Evolutionary conservation across 2,797 vertebrate genomes (phyloP).

Genomic region (Halcyon chelicuti): DNA sequence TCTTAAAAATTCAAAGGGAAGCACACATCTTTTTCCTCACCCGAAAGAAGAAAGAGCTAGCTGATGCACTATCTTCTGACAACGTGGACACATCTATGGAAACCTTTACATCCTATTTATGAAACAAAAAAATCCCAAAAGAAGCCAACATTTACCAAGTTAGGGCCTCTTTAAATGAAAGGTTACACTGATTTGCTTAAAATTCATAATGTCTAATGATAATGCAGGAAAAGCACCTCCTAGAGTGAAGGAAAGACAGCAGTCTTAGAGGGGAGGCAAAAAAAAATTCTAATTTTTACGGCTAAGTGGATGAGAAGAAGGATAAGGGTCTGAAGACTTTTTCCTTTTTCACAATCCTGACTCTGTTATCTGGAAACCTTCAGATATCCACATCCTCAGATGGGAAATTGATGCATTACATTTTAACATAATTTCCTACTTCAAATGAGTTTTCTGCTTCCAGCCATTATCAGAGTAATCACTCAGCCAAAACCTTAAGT

Average conservation of each 20-base stretch:
- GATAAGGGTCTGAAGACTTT: background rate
- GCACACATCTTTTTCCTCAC: background rate
- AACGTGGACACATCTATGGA: background rate
- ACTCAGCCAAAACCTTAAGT: background rate
- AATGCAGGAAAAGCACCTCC: background rate
- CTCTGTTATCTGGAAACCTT: background rate
- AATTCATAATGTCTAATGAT: background rate
- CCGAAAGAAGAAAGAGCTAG: background rate
- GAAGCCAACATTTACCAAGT: background rate
- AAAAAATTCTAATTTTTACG: background rate
- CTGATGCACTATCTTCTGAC: background rate
- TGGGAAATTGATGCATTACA: background rate
- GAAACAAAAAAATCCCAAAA: background rate
- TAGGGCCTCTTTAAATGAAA: background rate
- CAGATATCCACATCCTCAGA: background rate
- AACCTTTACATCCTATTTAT: background rate
- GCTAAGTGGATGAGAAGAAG: background rate
- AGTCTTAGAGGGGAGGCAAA: background rate
- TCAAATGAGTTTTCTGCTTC: background rate
- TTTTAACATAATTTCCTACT: background rate
- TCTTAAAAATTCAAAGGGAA: background rate
- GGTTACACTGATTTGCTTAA: background rate
- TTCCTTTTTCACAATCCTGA: background rate
- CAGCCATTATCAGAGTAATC: background rate
- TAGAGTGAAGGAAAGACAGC: background rate